Conservation (phyloP, 2,797 vertebrate genomes). For the Denticeps clupeoides region DNA sequence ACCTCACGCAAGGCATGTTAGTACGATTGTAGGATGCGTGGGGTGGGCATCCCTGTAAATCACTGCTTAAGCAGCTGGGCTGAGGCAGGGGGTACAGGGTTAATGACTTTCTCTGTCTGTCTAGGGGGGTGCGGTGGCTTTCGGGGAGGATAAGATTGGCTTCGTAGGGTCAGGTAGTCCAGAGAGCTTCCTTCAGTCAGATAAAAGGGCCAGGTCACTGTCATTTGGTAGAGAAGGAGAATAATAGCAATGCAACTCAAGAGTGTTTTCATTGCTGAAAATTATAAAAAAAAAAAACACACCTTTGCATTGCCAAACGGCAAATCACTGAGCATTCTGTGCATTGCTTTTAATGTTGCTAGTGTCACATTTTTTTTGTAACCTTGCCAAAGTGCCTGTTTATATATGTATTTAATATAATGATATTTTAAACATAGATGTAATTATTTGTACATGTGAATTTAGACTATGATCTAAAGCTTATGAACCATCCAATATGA, state of each 20-base stretch:
- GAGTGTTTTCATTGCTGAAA: not conserved
- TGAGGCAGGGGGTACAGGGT: slow-evolving; percentile 48
- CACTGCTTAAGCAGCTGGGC: slow-evolving; percentile 58
- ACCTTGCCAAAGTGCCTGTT: too few species aligned
- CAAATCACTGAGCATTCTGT: slow-evolving; percentile 2
- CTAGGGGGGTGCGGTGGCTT: slow-evolving; percentile 42
- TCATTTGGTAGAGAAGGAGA: slow-evolving; percentile 31
- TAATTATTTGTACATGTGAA: too few species aligned
- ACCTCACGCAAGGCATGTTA: slow-evolving; percentile 61
- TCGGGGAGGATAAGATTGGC: slow-evolving; percentile 55
- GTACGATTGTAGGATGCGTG: slow-evolving; percentile 44
- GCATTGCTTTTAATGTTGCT: not conserved
- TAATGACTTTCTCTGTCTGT: slow-evolving; percentile 57
- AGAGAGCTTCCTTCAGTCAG: slow-evolving; percentile 61
- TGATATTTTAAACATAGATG: too few species aligned
- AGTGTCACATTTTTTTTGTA: too few species aligned
- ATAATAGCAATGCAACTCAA: slow-evolving; percentile 4
- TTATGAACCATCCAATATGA: too few species aligned
- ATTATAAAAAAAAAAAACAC: not conserved
- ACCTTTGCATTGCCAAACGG: slow-evolving; percentile 2
- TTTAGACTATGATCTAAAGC: too few species aligned
- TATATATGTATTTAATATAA: too few species aligned
- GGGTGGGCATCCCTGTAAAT: slow-evolving; percentile 53
- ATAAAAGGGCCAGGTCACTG: slow-evolving; percentile 66
- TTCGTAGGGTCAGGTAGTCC: slow-evolving; percentile 60